Percentiles rank a stretch among this genome's conserved stretches.
Conservation (phyloP, 2,113 vertebrate genomes). For the Gallinago undulata region DNA sequence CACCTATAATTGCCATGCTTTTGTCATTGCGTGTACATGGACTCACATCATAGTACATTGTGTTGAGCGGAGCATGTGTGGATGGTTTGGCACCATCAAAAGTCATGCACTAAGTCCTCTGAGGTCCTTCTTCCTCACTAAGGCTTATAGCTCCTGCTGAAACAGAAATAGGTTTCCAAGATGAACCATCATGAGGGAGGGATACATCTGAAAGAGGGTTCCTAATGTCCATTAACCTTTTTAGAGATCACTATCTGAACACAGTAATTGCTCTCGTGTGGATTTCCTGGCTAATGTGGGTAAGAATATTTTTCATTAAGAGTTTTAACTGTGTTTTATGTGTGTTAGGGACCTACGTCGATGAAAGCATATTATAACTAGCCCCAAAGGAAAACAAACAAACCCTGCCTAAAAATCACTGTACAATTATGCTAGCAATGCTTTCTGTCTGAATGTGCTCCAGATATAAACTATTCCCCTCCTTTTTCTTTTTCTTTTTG, state of each 20-base stretch:
- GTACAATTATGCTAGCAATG: neutral
- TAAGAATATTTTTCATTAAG: neutral
- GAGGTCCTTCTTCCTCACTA: neutral
- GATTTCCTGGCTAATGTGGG: neutral
- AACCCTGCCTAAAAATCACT: neutral
- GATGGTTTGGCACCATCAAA: neutral
- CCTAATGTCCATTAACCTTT: neutral
- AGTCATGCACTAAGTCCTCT: rapidly evolving
- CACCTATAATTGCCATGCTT: neutral
- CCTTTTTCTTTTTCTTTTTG: neutral
- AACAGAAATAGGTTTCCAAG: neutral
- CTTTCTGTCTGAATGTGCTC: neutral
- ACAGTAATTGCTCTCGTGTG: neutral
- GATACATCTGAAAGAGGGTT: neutral
- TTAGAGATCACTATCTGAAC: neutral
- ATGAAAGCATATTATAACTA: neutral
- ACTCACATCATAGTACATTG: neutral
- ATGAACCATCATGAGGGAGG: neutral
- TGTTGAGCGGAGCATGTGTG: neutral
- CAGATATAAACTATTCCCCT: neutral
- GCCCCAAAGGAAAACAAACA: neutral
- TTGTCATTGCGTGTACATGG: rapidly evolving
- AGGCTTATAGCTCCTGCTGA: neutral
- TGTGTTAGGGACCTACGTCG: neutral
- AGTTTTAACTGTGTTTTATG: neutral